Evolutionary conservation across 2,888 invertebrate species (phyloP).

Genomic region (Pollenia griseotomentosa): DNA sequence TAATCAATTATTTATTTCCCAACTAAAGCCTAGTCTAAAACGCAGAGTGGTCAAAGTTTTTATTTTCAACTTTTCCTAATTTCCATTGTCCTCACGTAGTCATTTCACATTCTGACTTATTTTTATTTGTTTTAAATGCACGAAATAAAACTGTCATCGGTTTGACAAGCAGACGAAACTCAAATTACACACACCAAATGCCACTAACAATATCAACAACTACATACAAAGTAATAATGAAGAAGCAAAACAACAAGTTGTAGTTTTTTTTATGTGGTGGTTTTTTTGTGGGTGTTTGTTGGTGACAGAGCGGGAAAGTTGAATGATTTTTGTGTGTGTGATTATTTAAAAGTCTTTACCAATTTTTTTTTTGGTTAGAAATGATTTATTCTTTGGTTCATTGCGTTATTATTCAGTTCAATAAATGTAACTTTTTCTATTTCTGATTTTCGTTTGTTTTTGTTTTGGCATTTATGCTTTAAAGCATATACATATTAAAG

Average conservation of each 20-base stretch:
- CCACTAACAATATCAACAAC: conserved; percentile 3
- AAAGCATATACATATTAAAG: background rate
- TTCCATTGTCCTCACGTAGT: too few relatives aligned
- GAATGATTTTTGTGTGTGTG: background rate
- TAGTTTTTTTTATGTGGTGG: background rate
- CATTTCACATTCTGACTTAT: too few relatives aligned
- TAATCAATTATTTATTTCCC: too few relatives aligned
- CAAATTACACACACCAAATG: conserved; percentile 55
- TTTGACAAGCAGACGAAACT: conserved; percentile 67
- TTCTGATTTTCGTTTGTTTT: background rate
- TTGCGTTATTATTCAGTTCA: conserved; percentile 38
- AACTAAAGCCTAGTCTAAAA: too few relatives aligned
- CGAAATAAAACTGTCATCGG: conserved; percentile 63
- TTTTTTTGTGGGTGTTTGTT: background rate
- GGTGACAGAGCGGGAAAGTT: background rate
- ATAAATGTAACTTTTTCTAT: background rate
- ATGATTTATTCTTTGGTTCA: conserved; percentile 20
- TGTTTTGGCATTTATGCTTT: conserved; percentile 3
- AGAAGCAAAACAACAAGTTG: conserved; percentile 10
- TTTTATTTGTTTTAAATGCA: conserved; percentile 27
- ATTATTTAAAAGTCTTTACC: background rate
- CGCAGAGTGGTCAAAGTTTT: too few relatives aligned
- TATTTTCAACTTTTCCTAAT: too few relatives aligned
- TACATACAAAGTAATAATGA: conserved; percentile 8
- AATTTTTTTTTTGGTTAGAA: conserved; percentile 21